Percentiles rank a stretch among this genome's conserved stretches.
phyloP scores from a whole-genome alignment of 2,113 vertebrate genomes.

The Vombatus ursinus region DNA sequence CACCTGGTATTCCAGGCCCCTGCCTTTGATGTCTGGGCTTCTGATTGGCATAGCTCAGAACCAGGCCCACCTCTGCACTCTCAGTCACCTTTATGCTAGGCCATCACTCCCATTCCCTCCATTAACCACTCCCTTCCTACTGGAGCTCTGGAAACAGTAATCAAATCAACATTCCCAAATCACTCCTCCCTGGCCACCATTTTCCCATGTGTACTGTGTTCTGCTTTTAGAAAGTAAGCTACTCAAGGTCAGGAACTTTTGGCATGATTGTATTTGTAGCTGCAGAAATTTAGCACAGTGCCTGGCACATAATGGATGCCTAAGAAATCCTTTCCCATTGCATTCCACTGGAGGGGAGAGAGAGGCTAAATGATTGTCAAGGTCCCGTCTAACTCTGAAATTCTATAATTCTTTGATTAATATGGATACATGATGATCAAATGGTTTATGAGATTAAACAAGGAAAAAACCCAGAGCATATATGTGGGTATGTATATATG shows the following conservation, averaged over 20 bases:
- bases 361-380: neutral
- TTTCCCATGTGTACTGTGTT: neutral
- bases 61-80: neutral
- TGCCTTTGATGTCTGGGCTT: neutral
- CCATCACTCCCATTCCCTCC: too few relatives aligned
- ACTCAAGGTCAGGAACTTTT: neutral
- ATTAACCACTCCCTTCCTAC: neutral
- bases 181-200: neutral
- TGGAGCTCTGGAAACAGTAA: neutral
- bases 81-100: neutral
- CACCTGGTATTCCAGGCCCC: neutral
- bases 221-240: neutral
- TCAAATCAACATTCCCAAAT: neutral
- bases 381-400: neutral
- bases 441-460: neutral
- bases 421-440: neutral
- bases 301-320: neutral
- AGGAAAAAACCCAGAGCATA: neutral
- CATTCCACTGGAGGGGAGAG: neutral
- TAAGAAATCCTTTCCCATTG: neutral
- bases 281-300: neutral
- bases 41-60: neutral
- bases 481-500: neutral
- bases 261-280: neutral
- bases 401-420: neutral